These are phyloP conservation scores for Rotaria sp. DNA, from an alignment of 2,888 invertebrate species.

Conservation along the genomic window DNA sequence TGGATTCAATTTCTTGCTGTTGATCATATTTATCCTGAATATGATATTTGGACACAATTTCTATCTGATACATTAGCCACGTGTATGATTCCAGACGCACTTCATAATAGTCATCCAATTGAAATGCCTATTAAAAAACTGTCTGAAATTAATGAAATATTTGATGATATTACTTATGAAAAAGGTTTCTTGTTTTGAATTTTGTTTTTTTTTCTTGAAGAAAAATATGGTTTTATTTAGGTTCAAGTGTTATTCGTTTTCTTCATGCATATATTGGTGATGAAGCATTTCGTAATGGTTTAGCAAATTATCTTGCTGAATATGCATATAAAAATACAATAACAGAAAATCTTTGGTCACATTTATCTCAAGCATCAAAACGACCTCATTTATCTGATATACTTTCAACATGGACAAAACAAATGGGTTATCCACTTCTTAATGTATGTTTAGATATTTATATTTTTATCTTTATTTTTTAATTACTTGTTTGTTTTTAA, in stretches of 20 bases:
- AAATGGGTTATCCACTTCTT: slow-evolving; percentile 33
- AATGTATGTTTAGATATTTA: not conserved
- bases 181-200: not conserved
- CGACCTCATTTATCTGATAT: slow-evolving; percentile 75
- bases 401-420: slow-evolving; percentile 36
- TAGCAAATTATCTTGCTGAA: slow-evolving; percentile 76
- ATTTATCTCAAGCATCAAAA: slow-evolving; percentile 75
- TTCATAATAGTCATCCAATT: slow-evolving; percentile 88
- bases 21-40: slow-evolving; percentile 82
- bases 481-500: not conserved
- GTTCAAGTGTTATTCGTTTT: slow-evolving; percentile 86
- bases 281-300: slow-evolving; percentile 80
- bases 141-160: slow-evolving; percentile 89
- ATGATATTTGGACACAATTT: slow-evolving; percentile 93
- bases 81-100: slow-evolving; percentile 70
- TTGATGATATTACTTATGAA: slow-evolving; percentile 64
- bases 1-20: slow-evolving; percentile 91
- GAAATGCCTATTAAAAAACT: slow-evolving; percentile 72
- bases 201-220: not conserved
- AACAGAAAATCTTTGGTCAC: slow-evolving; percentile 85
- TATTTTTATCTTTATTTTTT: not conserved
- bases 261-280: slow-evolving; percentile 85
- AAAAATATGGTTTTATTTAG: slow-evolving; percentile 83
- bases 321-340: slow-evolving; percentile 81
- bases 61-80: slow-evolving; percentile 72